These are phyloP conservation scores for Andricus curvator DNA, from an alignment of 2,888 invertebrate genomes.

Conservation along the genomic window DNA sequence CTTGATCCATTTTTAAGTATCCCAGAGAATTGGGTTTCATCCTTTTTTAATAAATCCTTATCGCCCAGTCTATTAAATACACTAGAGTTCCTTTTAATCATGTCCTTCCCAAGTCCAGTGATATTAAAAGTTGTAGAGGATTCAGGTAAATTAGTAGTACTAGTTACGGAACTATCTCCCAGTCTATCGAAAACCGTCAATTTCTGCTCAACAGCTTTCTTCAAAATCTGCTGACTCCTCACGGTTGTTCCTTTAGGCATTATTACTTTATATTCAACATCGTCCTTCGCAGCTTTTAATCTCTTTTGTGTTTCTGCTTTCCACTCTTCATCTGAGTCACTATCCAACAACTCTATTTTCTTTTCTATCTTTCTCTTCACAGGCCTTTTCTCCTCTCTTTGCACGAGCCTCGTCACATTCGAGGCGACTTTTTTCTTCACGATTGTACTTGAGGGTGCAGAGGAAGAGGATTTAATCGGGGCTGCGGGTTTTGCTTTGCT, in stretches of 20 bases:
- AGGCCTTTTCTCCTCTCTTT: slow-evolving; percentile 52
- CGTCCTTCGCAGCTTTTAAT: slow-evolving; percentile 64
- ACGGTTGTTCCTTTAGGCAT: slow-evolving; percentile 78
- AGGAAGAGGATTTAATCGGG: slow-evolving; percentile 51
- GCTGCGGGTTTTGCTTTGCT: slow-evolving; percentile 58
- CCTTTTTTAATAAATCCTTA: slow-evolving; percentile 67
- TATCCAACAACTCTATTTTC: slow-evolving; percentile 56
- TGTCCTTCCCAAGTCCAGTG: slow-evolving; percentile 73
- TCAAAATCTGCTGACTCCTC: slow-evolving; percentile 76
- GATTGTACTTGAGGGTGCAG: slow-evolving; percentile 53
- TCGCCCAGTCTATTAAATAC: slow-evolving; percentile 77
- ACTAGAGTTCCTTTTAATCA: slow-evolving; percentile 68
- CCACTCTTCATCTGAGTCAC: slow-evolving; percentile 57
- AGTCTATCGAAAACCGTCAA: slow-evolving; percentile 80
- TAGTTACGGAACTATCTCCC: slow-evolving; percentile 79
- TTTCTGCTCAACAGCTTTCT: slow-evolving; percentile 72
- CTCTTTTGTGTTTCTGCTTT: slow-evolving; percentile 46
- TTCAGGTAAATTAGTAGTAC: slow-evolving; percentile 74
- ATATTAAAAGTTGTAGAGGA: slow-evolving; percentile 71
- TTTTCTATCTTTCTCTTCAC: slow-evolving; percentile 67
- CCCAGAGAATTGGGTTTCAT: slow-evolving; percentile 57
- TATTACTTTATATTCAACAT: slow-evolving; percentile 78
- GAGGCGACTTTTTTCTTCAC: slow-evolving; percentile 60
- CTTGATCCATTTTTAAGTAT: slow-evolving; percentile 70
- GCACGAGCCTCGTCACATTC: slow-evolving; percentile 52